Percentiles rank a stretch among this genome's conserved stretches.
Conservation (phyloP, 2,888 invertebrate species). For the Crossocerus cetratus region DNA sequence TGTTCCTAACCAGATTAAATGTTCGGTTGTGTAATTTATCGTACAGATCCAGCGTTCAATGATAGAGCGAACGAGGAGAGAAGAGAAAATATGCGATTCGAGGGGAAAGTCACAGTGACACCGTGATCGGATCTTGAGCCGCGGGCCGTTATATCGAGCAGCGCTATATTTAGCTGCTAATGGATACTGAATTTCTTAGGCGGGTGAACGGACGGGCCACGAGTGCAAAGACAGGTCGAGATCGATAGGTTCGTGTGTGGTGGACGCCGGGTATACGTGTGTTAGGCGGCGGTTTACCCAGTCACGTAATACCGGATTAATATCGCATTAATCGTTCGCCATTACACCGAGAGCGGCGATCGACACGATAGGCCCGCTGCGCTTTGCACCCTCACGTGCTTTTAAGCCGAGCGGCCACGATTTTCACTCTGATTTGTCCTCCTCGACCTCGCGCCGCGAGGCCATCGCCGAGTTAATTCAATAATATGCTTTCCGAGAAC, state of each 20-base stretch:
- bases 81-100: too few species aligned
- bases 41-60: too few species aligned
- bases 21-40: too few species aligned
- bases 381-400: conserved; percentile 40
- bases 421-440: conserved; percentile 39
- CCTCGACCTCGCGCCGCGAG: conserved; percentile 5
- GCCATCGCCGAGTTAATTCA: conserved; percentile 47
- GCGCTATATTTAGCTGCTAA: conserved; percentile 28
- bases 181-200: conserved; percentile 16
- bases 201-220: background rate
- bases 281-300: background rate
- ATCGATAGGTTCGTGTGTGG: conserved; percentile 24
- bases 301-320: conserved; percentile 46
- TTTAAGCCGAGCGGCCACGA: conserved; percentile 31
- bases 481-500: conserved; percentile 23
- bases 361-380: conserved; percentile 27
- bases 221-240: conserved; percentile 33
- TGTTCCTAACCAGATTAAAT: too few species aligned
- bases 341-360: conserved; percentile 25
- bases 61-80: too few species aligned
- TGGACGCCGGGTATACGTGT: background rate
- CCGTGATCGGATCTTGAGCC: background rate
- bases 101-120: too few species aligned
- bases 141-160: background rate
- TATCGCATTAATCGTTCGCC: conserved; percentile 47